Evolutionary conservation across 2,113 vertebrate genomes (phyloP), one percentile per base, ranked within the genome.

Genomic region (Ploceus nigricollis): DNA sequence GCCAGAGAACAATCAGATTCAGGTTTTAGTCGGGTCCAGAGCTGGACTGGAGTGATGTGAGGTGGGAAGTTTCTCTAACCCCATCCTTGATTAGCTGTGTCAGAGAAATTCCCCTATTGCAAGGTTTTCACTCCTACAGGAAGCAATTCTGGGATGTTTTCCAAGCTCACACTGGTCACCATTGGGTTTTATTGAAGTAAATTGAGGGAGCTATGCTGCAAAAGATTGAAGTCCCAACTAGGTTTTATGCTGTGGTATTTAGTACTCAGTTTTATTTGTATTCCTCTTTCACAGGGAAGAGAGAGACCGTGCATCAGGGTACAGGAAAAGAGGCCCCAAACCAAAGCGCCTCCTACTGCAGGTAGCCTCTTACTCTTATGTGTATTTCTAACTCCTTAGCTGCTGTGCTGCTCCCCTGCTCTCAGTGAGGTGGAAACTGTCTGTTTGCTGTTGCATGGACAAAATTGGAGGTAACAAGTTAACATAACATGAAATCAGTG

Each of bases 291-390:
- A 45, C 97, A 99, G 99, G 98, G 99, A 99, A 97, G 99, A 99
- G 98, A 98, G 98, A 98, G 98, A 99, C 90, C 98, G 99, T 96
- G 98, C 99, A 16, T 98, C 99, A n/a, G 99, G 99, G 80, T 99
- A 99, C 96, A 98, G 99, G 93, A 99, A 98, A 98, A 99, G 99
- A 98, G 99, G 99, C n/a, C 98, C 99, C 89, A 98, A 99, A 97
- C 99, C 99, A 75, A 98, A 99, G 95, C 98, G 98, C 65, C 98
- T 99, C 70, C 96, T 99, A 70, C 97, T 99, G 96, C 98, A 99
- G 99, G 99, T 99, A 99, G 91, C 82, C 51, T 88, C 72, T 95
- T 94, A 65, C 42, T 93, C 30, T 69, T 83, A 72, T 83, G 27
- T 69, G 39, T 89, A 25, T 94, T 91, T 92, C 79, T 95, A 65